Base-by-base conservation (phyloP, 2,888 invertebrate species). In the Hyalella azteca region DNA sequence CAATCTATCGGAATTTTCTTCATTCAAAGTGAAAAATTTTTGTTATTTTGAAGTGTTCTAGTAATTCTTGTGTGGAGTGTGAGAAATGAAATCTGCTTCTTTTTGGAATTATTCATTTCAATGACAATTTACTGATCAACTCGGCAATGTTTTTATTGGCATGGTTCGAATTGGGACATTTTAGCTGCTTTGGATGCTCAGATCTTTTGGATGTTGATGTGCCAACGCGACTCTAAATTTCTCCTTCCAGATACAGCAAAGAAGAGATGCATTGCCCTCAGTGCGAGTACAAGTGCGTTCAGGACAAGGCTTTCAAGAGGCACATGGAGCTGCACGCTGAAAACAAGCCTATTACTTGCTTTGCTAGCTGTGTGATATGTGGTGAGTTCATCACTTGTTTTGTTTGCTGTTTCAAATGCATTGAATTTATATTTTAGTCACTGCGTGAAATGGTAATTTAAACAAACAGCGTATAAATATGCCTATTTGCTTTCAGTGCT, bases 231-330 rank as follows among this genome's bases (percentile, higher is more conserved):
- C n/a, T n/a, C n/a, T n/a, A n/a, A n/a, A n/a, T n/a, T n/a, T n/a
- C n/a, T 60, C 22, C 29, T 75, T 75, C 22, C 81, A 90, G 90
- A 86, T 90, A 90, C 87, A 89, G 90, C 77, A 88, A 90, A 54
- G 91, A 91, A 85, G 90, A 91, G 86, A 90, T 90, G 85, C 87
- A 89, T 40, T 91, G 91, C 86, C 89, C 89, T 32, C 86, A 89
- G 80, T 91, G 91, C 86, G 88, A 90, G 1, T 91, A 91, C 85
- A 89, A 89, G 2, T 91, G 91, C 85, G 90, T 90, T 29, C 90
- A 90, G 82, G 90, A 90, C 86, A 90, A 90, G 85, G 90, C 90
- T 1, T 90, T 90, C 82, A 88, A 90, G 76, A 88, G 89, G 85
- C 91, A 91, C 85, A 86, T 90, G 78, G 88, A 89, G 81, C 87